Evolutionary conservation across 2,113 vertebrate species (phyloP).

Genomic region (Junco hyemalis): DNA sequence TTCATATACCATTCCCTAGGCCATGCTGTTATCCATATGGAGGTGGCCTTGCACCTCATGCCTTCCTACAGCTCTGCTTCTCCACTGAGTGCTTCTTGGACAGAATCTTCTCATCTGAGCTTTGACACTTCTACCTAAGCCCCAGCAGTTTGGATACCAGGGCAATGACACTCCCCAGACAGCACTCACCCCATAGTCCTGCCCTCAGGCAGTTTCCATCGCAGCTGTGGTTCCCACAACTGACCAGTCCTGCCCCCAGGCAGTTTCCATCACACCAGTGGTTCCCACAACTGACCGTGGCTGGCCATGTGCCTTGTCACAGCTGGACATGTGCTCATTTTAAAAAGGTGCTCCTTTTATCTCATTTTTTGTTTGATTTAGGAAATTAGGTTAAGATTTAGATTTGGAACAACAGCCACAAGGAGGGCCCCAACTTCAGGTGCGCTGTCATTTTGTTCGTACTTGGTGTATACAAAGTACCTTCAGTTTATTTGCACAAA

Average conservation of each 20-base stretch:
- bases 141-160: not conserved
- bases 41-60: not conserved
- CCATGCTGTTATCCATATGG: not conserved
- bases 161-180: not conserved
- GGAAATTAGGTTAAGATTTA: not conserved
- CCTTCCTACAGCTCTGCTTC: not conserved
- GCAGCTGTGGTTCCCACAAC: not conserved
- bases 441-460: not conserved
- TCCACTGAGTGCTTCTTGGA: not conserved
- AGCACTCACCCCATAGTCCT: not conserved
- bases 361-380: not conserved
- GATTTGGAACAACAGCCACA: not conserved
- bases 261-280: not conserved
- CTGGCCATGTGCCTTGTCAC: accelerated
- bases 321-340: not conserved
- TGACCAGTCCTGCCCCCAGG: not conserved
- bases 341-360: not conserved
- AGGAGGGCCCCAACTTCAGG: not conserved
- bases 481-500: not conserved
- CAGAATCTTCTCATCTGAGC: not conserved
- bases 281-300: not conserved
- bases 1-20: not conserved
- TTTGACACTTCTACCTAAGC: not conserved
- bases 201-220: not conserved
- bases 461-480: not conserved